A percentile compares a stretch with the other conserved stretches of the same genome.
These are phyloP conservation scores for Platyscapa corneri DNA, from an alignment of 1,140 invertebrate species.

Conservation along the genomic window DNA sequence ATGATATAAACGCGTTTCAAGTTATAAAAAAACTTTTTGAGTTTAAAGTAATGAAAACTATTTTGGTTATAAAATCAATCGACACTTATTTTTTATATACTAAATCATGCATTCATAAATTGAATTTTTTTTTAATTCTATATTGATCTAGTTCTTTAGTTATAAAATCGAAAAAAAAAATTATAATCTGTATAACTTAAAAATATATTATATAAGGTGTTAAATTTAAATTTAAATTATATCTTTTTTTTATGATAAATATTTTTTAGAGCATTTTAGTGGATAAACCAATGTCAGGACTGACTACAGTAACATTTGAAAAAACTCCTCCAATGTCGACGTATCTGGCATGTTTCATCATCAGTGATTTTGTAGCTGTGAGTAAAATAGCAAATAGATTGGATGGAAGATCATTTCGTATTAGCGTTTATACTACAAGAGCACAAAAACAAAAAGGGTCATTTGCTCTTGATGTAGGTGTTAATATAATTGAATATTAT, in stretches of 20 bases:
- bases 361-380: conserved; percentile 87
- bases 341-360: conserved; percentile 92
- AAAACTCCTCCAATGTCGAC: conserved; percentile 93
- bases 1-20: too few species aligned
- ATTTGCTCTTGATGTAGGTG: conserved; percentile 86
- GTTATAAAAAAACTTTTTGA: too few species aligned
- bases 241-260: background rate
- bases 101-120: too few species aligned
- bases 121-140: too few species aligned
- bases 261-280: conserved; percentile 25
- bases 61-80: too few species aligned
- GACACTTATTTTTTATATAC: too few species aligned
- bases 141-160: too few species aligned
- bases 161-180: too few species aligned
- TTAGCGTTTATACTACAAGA: conserved; percentile 84
- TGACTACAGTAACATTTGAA: conserved; percentile 80
- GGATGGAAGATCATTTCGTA: conserved; percentile 75
- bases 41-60: too few species aligned
- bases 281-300: conserved; percentile 63
- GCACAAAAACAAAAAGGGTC: conserved; percentile 84
- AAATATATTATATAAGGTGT: background rate
- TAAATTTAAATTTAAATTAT: background rate
- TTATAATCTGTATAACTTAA: too few species aligned
- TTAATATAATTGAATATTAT: conserved; percentile 88
- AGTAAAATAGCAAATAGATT: conserved; percentile 76